phyloP scores from a whole-genome alignment of 2,797 vertebrate genomes.

The Cyclopterus lumpus region DNA sequence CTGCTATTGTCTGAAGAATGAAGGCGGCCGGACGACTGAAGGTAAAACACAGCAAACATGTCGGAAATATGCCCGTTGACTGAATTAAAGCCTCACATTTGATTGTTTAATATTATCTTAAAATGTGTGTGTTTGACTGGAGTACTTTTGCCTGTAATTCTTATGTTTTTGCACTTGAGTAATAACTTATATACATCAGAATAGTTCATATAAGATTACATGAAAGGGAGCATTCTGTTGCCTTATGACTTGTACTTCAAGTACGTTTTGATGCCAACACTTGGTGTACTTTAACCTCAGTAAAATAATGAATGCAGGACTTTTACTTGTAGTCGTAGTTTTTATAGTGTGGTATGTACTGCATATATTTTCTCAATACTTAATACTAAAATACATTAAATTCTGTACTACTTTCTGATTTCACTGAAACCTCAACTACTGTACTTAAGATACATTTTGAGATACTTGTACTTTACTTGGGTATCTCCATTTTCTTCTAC shows the following conservation, averaged over 20 bases:
- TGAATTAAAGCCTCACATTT: background rate
- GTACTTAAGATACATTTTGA: background rate
- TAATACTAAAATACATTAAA: background rate
- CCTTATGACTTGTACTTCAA: background rate
- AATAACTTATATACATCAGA: background rate
- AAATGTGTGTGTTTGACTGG: background rate
- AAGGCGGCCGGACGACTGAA: constrained; percentile 44
- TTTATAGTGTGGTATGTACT: background rate
- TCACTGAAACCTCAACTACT: background rate
- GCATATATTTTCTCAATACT: background rate
- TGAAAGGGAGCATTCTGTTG: background rate
- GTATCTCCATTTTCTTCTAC: background rate
- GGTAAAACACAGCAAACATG: constrained; percentile 44
- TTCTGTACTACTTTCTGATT: background rate
- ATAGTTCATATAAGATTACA: background rate
- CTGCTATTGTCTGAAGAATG: constrained; percentile 40
- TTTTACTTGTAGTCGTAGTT: background rate
- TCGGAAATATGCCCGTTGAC: background rate
- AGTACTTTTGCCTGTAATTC: background rate
- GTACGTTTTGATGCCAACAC: background rate
- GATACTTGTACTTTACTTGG: background rate
- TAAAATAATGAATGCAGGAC: background rate
- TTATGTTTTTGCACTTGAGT: background rate
- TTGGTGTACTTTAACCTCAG: background rate
- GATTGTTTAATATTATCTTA: background rate